Evolutionary conservation across 2,888 invertebrate species (phyloP), one percentile per base, ranked within the genome.

Genomic region (Aricia artaxerxes): DNA sequence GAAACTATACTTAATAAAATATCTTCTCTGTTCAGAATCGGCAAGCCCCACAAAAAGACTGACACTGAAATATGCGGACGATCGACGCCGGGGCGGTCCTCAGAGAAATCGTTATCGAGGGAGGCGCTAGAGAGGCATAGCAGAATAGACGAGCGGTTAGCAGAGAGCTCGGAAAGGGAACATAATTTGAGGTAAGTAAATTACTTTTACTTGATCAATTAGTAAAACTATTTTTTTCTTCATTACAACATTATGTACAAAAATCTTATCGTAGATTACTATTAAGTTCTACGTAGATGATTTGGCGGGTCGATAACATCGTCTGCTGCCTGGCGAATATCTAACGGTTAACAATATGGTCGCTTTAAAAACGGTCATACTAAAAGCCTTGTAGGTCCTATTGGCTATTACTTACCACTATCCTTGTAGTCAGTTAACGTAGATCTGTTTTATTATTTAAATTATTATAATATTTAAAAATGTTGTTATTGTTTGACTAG

Each of bases 71-170:
- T 91, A 35, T 93, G 92, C 85, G 91, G 91, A 1, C 85, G 94
- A 76, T 85, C 91, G 77, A 90, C 90, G 82, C 93, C 94, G n/a
- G 92, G 93, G 0, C 86, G 94, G n/a, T 86, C 94, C 1, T 92
- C 95, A 0, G 93, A 95, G 84, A 94, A 94, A 84, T 95, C 94
- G 0, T 79, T 95, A 38, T 94, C 92, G 35, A 87, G 94, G 78
- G 94, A 94, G 49, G 90, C 91, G 72, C 83, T 91, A n/a, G 94
- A 93, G 80, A 85, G 92, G 69, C 92, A 91, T 78, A 87, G 86
- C 78, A 84, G 90, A 79, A 86, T 87, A 83, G 92, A 91, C 7
- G 92, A 93, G 81, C 87, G 91, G 79, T 84, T 87, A 31, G 91
- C 92, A 73, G 89, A 89, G n/a, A 82, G n/a, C n/a, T 77, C 80